Percentiles rank a stretch among this genome's conserved stretches.
Evolutionary conservation across 2,113 vertebrate species (phyloP).

Genomic region (Cyphomyrus discorhynchus): DNA sequence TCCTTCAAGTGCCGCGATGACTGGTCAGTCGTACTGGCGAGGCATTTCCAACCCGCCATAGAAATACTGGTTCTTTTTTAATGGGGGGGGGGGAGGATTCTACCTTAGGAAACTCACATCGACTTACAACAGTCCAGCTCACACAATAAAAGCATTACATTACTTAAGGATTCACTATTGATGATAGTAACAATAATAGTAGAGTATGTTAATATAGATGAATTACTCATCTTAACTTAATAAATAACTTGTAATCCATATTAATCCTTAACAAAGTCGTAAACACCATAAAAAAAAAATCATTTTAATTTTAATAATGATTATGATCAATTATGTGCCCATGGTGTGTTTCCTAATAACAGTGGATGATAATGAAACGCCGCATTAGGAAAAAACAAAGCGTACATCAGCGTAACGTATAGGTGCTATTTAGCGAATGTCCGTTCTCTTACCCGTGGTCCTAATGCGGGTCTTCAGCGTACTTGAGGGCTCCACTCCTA

Average conservation of each 20-base stretch:
- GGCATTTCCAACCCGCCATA: not conserved
- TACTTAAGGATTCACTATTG: not conserved
- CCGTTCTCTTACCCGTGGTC: not conserved
- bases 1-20: slow-evolving; percentile 70
- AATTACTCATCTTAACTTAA: not conserved
- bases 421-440: not conserved
- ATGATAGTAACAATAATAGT: not conserved
- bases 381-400: not conserved
- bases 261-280: not conserved
- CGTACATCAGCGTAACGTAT: not conserved
- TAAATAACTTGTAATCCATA: not conserved
- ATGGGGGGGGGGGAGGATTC: not conserved
- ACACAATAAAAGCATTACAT: not conserved
- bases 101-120: not conserved
- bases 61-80: not conserved
- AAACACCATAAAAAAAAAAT: not conserved
- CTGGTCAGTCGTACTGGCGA: slow-evolving; percentile 55
- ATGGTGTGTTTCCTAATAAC: not conserved
- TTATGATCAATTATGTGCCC: not conserved
- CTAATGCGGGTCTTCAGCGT: not conserved
- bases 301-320: not conserved
- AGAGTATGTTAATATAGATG: not conserved
- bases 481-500: not conserved
- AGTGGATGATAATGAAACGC: not conserved
- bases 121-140: not conserved